A percentile compares a stretch with the other conserved stretches of the same genome.
These are phyloP conservation scores for Oryzias celebensis DNA, from an alignment of 2,113 vertebrate genomes.

Conservation along the genomic window DNA sequence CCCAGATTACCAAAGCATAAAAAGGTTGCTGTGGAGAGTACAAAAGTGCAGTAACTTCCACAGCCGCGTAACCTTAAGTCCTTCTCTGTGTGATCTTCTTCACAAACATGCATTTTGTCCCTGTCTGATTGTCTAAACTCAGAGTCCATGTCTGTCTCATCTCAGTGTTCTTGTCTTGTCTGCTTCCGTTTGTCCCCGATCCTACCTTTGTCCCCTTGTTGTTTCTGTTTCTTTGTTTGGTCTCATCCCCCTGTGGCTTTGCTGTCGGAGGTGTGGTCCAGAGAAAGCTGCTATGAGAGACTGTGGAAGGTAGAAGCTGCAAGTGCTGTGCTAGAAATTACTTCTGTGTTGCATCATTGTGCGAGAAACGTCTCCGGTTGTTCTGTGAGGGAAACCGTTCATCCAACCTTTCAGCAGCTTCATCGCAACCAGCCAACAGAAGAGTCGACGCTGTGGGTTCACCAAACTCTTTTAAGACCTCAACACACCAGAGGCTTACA, in stretches of 20 bases:
- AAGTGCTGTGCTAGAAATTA: slow-evolving; percentile 24
- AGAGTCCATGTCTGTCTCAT: slow-evolving; percentile 33
- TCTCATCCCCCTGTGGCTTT: slow-evolving; percentile 63
- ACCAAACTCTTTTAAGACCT: slow-evolving; percentile 57
- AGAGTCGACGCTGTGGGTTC: slow-evolving; percentile 41
- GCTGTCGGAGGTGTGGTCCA: slow-evolving; percentile 75
- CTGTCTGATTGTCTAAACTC: slow-evolving; percentile 3
- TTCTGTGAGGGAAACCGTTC: slow-evolving; percentile 20
- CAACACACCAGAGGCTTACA: not conserved
- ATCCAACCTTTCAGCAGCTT: slow-evolving; percentile 25
- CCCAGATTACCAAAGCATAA: no score
- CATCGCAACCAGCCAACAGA: slow-evolving; percentile 41
- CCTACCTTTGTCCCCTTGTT: slow-evolving; percentile 9
- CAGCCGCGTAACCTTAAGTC: slow-evolving; percentile 8
- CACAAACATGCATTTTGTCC: slow-evolving; percentile 20
- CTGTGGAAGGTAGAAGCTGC: slow-evolving; percentile 76
- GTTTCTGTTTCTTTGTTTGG: slow-evolving; percentile 14
- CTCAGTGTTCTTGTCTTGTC: slow-evolving; percentile 57
- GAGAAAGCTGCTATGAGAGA: slow-evolving; percentile 74
- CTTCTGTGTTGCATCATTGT: slow-evolving; percentile 25
- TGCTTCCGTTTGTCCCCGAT: slow-evolving; percentile 39
- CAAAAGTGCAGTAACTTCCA: slow-evolving; percentile 6
- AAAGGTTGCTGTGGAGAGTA: not conserved
- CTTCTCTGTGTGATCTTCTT: slow-evolving; percentile 12
- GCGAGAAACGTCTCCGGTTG: slow-evolving; percentile 8